Evolutionary conservation across 1,140 invertebrate species (phyloP).

Genomic region (Calephelis virginiensis): DNA sequence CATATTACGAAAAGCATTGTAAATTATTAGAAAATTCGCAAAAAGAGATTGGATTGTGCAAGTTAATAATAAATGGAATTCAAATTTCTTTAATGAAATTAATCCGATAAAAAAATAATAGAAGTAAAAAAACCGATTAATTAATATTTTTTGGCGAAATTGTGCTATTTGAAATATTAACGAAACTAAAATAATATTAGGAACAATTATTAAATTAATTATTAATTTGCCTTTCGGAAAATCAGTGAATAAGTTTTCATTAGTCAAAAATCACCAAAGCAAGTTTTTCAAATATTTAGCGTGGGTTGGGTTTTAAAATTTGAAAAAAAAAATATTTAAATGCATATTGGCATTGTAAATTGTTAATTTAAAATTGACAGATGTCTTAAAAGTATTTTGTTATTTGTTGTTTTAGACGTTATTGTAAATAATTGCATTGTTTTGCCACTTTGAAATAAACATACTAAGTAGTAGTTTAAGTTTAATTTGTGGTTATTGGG

Average conservation of each 20-base stretch:
- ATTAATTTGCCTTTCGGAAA: background rate
- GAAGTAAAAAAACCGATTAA: background rate
- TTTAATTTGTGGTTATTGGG: constrained; percentile 16
- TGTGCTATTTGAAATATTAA: background rate
- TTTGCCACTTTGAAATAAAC: constrained; percentile 7
- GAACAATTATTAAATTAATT: background rate
- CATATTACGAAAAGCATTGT: constrained; percentile 31
- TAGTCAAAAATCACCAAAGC: constrained; percentile 42
- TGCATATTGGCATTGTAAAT: constrained; percentile 14
- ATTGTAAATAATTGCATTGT: constrained; percentile 19
- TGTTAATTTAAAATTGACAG: constrained; percentile 18
- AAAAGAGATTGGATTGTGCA: constrained; percentile 4
- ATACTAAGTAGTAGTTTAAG: constrained; percentile 6
- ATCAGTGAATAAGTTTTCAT: constrained; percentile 14
- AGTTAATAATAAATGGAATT: background rate
- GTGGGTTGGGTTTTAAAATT: constrained; percentile 17
- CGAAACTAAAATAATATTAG: background rate
- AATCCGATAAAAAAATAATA: no score
- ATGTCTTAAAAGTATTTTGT: constrained; percentile 21
- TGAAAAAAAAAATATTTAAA: constrained; percentile 3
- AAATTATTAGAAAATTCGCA: constrained; percentile 38
- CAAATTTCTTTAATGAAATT: background rate
- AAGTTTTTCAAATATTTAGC: constrained; percentile 30
- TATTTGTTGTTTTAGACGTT: constrained; percentile 21
- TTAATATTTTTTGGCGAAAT: background rate